Evolutionary conservation across 2,113 vertebrate genomes (phyloP).

Genomic region (Bucco capensis): DNA sequence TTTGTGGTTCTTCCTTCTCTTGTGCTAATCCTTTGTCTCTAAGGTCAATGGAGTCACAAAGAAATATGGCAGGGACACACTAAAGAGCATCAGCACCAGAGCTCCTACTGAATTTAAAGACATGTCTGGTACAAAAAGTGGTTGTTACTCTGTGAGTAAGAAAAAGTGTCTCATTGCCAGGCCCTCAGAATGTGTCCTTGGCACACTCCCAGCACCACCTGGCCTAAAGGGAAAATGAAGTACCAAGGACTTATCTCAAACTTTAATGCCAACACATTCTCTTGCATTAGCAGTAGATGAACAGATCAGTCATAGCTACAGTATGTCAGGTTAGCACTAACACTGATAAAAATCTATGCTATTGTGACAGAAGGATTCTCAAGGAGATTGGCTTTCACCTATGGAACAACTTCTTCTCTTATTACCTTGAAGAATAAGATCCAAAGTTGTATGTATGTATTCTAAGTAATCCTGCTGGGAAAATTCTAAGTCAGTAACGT

Average conservation of each 20-base stretch:
- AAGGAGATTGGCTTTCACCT: constrained; percentile 27
- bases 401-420: not conserved
- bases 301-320: constrained; percentile 31
- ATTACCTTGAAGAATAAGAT: not conserved
- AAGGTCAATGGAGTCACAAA: not conserved
- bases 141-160: not conserved
- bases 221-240: constrained; percentile 16
- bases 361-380: constrained; percentile 18
- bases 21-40: constrained; percentile 5
- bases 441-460: not conserved
- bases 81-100: not conserved
- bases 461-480: not conserved
- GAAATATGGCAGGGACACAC: not conserved
- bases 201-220: not conserved
- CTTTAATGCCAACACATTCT: constrained; percentile 12
- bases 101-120: not conserved
- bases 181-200: not conserved
- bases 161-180: not conserved
- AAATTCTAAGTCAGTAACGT: constrained; percentile 2
- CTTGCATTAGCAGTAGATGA: constrained; percentile 35
- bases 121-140: not conserved
- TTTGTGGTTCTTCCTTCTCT: not conserved
- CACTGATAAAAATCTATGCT: constrained; percentile 41
- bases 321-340: not conserved
- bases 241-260: not conserved